Evolutionary conservation across 1,140 invertebrate genomes (phyloP).

Genomic region (Leptoteleia sp.): DNA sequence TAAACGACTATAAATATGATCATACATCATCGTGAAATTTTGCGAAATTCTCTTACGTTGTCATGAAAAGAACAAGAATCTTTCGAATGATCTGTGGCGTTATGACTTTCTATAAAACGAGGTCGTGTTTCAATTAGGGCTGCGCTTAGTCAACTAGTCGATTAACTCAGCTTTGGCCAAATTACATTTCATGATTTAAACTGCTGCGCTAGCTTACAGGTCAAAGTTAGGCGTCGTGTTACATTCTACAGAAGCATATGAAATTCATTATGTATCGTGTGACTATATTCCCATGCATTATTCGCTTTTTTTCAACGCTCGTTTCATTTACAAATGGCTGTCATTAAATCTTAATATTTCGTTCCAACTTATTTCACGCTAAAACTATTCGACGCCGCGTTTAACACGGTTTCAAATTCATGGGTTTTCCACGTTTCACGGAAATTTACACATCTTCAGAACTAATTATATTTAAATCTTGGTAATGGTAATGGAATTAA

Average conservation of each 20-base stretch:
- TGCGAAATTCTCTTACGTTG: conserved; percentile 47
- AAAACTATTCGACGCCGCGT: not conserved
- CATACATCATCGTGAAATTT: conserved; percentile 46
- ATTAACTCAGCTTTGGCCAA: conserved; percentile 66
- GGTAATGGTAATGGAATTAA: too few species aligned
- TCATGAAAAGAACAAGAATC: conserved; percentile 52
- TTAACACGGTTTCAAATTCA: too few species aligned
- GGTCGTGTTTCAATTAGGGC: conserved; percentile 68
- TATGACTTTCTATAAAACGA: conserved; percentile 63
- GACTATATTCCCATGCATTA: conserved; percentile 24
- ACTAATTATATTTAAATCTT: too few species aligned
- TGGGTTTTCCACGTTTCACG: too few species aligned
- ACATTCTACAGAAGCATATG: conserved; percentile 56
- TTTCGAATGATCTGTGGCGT: conserved; percentile 59
- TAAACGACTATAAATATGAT: conserved; percentile 17
- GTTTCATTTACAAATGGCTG: conserved; percentile 9
- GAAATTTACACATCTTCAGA: not conserved
- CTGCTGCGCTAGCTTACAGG: conserved; percentile 61
- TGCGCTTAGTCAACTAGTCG: conserved; percentile 66
- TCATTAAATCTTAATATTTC: conserved; percentile 6
- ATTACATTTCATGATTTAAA: conserved; percentile 66
- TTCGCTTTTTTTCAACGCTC: conserved; percentile 20
- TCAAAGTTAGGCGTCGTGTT: conserved; percentile 57
- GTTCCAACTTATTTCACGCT: too few species aligned
- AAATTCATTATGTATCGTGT: conserved; percentile 45